phyloP scores from a whole-genome alignment of 2,797 vertebrate species.

The Synanceia verrucosa region DNA sequence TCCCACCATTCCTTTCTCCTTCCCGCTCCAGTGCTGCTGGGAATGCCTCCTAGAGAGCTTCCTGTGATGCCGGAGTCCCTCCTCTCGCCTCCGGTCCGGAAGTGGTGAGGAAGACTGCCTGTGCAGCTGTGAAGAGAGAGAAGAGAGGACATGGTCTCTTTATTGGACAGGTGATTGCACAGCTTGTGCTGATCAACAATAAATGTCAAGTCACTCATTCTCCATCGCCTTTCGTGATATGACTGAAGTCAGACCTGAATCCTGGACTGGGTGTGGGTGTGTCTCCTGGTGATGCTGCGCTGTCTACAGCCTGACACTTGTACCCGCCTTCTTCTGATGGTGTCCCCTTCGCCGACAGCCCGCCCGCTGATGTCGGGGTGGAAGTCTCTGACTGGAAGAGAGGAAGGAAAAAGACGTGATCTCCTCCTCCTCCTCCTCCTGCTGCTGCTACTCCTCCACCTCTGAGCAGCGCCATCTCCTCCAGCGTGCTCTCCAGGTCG shows the following conservation, averaged over 20 bases:
- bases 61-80: conserved; percentile 25
- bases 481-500: conserved; percentile 88
- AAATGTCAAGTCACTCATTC: too few relatives aligned
- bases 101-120: conserved; percentile 79
- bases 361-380: conserved; percentile 88
- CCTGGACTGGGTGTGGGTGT: conserved; percentile 69
- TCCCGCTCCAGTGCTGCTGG: conserved; percentile 16
- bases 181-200: too few relatives aligned
- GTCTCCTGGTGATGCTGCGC: conserved; percentile 73
- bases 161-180: background rate
- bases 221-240: too few relatives aligned
- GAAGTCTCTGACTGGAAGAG: conserved; percentile 92
- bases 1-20: conserved; percentile 98
- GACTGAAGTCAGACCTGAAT: conserved; percentile 51
- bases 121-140: conserved; percentile 46
- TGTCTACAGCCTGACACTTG: conserved; percentile 75
- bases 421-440: conserved; percentile 55
- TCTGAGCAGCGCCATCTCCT: conserved; percentile 81
- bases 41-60: conserved; percentile 19
- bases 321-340: conserved; percentile 88
- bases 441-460: conserved; percentile 77
- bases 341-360: conserved; percentile 87
- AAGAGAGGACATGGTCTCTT: background rate
- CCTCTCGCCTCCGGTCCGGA: conserved; percentile 66
- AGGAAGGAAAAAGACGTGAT: conserved; percentile 89